Evolutionary conservation across 2,888 invertebrate genomes (phyloP), one percentile per base, ranked within the genome.

Genomic region (Drosophila diplacantha): DNA sequence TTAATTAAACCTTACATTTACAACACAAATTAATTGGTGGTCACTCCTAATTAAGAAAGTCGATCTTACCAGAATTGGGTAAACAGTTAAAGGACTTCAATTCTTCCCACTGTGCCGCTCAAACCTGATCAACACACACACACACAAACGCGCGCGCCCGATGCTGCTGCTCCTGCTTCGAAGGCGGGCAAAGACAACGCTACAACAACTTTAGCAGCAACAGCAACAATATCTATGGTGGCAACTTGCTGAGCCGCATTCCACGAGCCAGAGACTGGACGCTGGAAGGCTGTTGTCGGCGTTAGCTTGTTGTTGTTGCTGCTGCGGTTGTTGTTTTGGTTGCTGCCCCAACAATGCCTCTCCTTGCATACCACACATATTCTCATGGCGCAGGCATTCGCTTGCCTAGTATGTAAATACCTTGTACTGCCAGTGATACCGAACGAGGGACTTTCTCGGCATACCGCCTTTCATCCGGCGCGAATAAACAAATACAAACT

Each of bases 181-280:
- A 16, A 41, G 32, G 51, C 53, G n/a, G 16, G 22, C 32, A 34
- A 43, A 41, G 54, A 35, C 58, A 51, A 49, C 41, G 44, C 50
- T 38, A 24, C 31, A 51, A 59, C 49, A 29, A 65, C 50, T 51
- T 60, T 63, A 54, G 47, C 29, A 35, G 35, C 51, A 51, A 34
- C 47, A 60, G 54, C 47, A 59, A 44, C 39, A 53, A 60, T 29
- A 53, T 41, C 53, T 50, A 47, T 41, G 58, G 39, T 32, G 41
- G 51, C 63, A 64, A 78, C 75, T 83, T 78, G 78, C 71, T 68
- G 58, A 68, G 78, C 78, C 83, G 59, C 78, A 78, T 78, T 78
- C 78, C 78, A 73, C 71, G 47, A 64, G 73, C 61, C 62, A 56
- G 62, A 62, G 41, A 29, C 34, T 43, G 75, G 67, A 59, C 50